Evolutionary conservation across 92 coral and sea anemone genomes (phyloP), one percentile per base, ranked within the genome.

Genomic region (Hydrozoanthus gracilis): DNA sequence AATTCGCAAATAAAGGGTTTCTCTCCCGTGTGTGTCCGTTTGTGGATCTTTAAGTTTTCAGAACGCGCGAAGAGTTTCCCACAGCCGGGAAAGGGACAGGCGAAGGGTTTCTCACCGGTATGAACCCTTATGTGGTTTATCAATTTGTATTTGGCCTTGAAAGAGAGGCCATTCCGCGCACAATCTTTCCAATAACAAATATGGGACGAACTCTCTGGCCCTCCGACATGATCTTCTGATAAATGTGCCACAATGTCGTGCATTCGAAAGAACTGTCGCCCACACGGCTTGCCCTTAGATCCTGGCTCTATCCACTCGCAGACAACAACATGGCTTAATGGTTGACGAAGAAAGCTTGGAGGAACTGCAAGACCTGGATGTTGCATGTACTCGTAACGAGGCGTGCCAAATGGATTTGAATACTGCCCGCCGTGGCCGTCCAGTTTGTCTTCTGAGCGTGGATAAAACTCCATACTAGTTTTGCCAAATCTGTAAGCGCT

Each of bases 281-380:
- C 99, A 61, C 99, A 97, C 14, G 99, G 99, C 62, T 97, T 97
- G 18, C 97, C 99, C 87, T 97, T 97, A 77, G 95, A 93, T 74
- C 93, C 98, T 18, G 99, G 99, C 66, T 97, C 99, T 83, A 97
- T 93, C 99, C 99, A 97, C 71, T 97, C 98, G 72, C 99, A 97
- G 44, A 95, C 98, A 52, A 97, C 98, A 80, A 97, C 99, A 92
- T 97, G 99, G 78, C 94, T 97, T 83, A 97, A 77, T 35, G 96
- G 95, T 67, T 97, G 99, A 65, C 99, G 95, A 82, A 95, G 95
- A 80, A 90, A 95, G 82, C 98, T 90, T 27, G 95, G 95, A 47
- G 98, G 98, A 82, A 94, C 93, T 51, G 95, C 92, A 14, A 95
- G 86, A 44, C 98, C 98, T 52, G 98, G 94, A 82, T 95, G 98